phyloP scores from a whole-genome alignment of 2,113 vertebrate genomes.

The Galeopterus variegatus region DNA sequence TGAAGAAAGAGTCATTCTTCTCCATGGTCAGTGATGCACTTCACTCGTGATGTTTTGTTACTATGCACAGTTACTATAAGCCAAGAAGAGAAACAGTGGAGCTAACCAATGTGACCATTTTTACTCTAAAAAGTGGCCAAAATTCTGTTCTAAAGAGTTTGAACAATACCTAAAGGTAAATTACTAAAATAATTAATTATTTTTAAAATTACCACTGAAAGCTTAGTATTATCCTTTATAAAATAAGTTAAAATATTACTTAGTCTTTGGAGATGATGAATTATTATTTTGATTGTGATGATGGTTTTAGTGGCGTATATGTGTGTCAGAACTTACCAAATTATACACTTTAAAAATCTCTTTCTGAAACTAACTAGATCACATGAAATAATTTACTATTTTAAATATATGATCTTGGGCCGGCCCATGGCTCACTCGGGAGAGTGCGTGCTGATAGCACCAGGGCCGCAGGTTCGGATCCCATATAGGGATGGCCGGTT shows the following conservation, averaged over 20 bases:
- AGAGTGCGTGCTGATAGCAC: too few species aligned
- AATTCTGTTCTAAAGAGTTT: conserved; percentile 50
- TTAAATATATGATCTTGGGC: conserved; percentile 37
- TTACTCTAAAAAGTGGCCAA: neutral
- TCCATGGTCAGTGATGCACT: neutral
- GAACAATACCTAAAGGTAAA: neutral
- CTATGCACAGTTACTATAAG: neutral
- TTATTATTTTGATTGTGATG: neutral
- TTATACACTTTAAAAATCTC: conserved; percentile 17
- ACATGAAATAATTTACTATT: neutral
- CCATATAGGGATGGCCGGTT: too few species aligned
- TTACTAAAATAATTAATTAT: conserved; percentile 38
- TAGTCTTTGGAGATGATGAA: neutral
- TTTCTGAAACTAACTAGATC: conserved; percentile 31
- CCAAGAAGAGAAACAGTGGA: neutral
- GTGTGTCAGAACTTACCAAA: neutral
- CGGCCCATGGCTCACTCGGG: too few species aligned
- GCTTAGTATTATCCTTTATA: neutral
- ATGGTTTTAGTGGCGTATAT: neutral
- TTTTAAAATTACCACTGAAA: conserved; percentile 53
- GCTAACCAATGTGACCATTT: conserved; percentile 25
- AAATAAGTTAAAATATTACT: conserved; percentile 24
- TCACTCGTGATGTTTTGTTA: conserved; percentile 15
- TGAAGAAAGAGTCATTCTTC: neutral
- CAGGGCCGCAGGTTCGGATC: too few species aligned